Conservation (phyloP, 1,140 invertebrate genomes). For the Neodiprion pinetum region DNA sequence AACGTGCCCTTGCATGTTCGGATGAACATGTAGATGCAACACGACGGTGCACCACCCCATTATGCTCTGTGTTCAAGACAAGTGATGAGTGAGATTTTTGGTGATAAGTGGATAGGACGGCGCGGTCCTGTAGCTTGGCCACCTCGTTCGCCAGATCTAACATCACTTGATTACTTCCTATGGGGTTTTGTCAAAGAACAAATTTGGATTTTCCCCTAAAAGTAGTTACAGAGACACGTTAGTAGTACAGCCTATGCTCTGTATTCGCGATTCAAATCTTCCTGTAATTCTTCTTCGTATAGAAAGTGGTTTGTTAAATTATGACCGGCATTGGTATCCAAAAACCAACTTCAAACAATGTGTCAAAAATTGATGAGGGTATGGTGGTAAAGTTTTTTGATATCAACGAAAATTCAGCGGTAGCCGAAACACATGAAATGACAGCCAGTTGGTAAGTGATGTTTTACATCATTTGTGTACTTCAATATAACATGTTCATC, state of each 20-base stretch:
- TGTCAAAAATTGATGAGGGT: no score
- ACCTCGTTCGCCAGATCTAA: slow-evolving; percentile 41
- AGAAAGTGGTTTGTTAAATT: no score
- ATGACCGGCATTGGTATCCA: no score
- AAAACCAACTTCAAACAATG: no score
- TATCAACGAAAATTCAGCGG: no score
- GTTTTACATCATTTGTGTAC: no score
- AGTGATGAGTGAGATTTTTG: slow-evolving; percentile 24
- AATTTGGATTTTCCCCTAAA: slow-evolving; percentile 16
- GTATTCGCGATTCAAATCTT: no score
- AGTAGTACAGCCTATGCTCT: not conserved
- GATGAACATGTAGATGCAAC: slow-evolving; percentile 29
- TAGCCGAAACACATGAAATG: no score
- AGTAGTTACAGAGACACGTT: slow-evolving; percentile 1
- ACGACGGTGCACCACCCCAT: slow-evolving; percentile 42
- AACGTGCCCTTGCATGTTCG: slow-evolving; percentile 27
- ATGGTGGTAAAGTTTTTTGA: no score
- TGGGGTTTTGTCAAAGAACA: slow-evolving; percentile 35
- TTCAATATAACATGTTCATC: no score
- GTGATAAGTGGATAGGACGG: slow-evolving; percentile 35
- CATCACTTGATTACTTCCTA: slow-evolving; percentile 36
- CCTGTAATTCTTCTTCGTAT: no score
- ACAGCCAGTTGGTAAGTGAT: no score
- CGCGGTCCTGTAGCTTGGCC: slow-evolving; percentile 38
- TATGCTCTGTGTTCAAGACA: slow-evolving; percentile 26